Base-by-base conservation (phyloP, 2,113 vertebrate genomes). In the Cariama cristata region DNA sequence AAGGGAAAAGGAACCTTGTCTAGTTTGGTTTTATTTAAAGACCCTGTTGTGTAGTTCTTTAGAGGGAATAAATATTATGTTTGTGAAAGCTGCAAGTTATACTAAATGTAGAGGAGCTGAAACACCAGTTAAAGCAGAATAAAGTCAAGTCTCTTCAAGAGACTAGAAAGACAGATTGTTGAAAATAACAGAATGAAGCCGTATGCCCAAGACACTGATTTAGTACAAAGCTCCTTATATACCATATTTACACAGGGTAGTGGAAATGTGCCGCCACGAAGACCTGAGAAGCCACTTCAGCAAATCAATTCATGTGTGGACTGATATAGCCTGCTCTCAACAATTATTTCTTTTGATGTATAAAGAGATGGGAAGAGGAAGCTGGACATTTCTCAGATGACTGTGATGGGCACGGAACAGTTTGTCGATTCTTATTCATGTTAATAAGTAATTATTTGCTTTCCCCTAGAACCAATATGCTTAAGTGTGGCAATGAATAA, bases 221-320 rank as follows among this genome's bases (percentile, higher is more conserved):
- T 59, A 40, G 6, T 26, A 19, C 28, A 74, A 79, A 62, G 14
- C 0, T 74, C 24, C 28, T 17, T 30, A 45, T 10, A n/a, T 1
- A 3, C 24, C 3, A 0, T 28, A 44, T 49, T 84, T 74, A 30
- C 27, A 4, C 6, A 0, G 0, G 4, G 4, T 9, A 4, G 8
- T 14, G 7, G 12, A 88, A 44, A 40, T 56, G 24, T 28, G 21
- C 21, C 35, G 40, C 18, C 13, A 26, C 23, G 66, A 94, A 83
- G 16, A 72, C 3, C 19, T 32, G 22, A 68, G 67, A 72, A 76
- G 22, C 3, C 12, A 14, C 14, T 8, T 74, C 5, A 18, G 15
- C 14, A 66, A 49, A 40, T 44, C 17, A 44, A 14, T 17, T 63
- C 12, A 27, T 64, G 11, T 3, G 7, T 55, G 27, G 27, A 40